Conservation (phyloP, 2,888 invertebrate genomes). For the Andrena bicolor region DNA sequence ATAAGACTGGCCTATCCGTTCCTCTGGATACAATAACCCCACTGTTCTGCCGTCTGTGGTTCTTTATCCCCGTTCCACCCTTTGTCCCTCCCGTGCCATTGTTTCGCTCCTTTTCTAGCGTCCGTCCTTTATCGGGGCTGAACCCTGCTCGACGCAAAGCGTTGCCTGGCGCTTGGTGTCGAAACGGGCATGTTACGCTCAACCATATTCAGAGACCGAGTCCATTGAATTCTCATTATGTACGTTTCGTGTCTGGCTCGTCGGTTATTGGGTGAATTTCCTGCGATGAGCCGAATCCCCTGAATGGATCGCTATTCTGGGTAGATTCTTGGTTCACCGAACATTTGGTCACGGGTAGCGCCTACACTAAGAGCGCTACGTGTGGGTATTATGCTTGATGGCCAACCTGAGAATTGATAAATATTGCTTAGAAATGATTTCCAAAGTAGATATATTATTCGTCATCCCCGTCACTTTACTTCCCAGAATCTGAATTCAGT, state of each 20-base stretch:
- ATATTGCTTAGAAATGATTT: too few relatives aligned
- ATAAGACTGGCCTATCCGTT: conserved; percentile 43
- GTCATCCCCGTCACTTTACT: too few relatives aligned
- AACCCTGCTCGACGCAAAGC: conserved; percentile 39
- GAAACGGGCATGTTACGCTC: conserved; percentile 61
- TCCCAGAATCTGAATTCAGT: too few relatives aligned
- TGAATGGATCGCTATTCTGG: conserved; percentile 10
- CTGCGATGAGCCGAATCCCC: conserved; percentile 50
- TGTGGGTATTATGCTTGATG: not conserved
- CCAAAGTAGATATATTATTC: too few relatives aligned
- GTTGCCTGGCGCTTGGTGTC: conserved; percentile 28
- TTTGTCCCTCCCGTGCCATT: not conserved
- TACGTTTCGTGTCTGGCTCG: conserved; percentile 29
- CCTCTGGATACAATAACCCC: conserved; percentile 47
- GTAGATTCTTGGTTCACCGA: conserved; percentile 51
- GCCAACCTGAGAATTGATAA: too few relatives aligned
- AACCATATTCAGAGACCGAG: conserved; percentile 47
- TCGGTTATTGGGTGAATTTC: conserved; percentile 67
- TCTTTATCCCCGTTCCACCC: conserved; percentile 28
- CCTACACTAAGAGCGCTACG: not conserved
- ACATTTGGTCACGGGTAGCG: conserved; percentile 4
- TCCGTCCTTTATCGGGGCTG: conserved; percentile 13
- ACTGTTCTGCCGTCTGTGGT: conserved; percentile 24
- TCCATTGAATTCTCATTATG: conserved; percentile 61
- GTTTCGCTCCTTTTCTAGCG: conserved; percentile 4